Evolutionary conservation across 1,140 invertebrate genomes (phyloP).

Genomic region (Leptopilina boulardi): DNA sequence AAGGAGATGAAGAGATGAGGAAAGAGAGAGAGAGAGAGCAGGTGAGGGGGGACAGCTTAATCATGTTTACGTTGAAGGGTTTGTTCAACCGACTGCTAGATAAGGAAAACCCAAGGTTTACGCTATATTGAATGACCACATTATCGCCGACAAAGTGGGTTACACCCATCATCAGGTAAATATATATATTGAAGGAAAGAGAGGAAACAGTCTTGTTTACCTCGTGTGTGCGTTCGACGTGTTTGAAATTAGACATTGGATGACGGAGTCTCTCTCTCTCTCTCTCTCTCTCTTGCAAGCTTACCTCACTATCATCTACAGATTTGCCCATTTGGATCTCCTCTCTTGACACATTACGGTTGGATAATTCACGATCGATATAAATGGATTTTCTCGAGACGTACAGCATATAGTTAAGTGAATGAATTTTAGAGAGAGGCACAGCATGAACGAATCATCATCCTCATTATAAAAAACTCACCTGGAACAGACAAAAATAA

Average conservation of each 20-base stretch:
- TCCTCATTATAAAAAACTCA: neutral
- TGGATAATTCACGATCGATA: constrained; percentile 38
- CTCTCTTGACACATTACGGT: neutral
- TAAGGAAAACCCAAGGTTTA: constrained; percentile 39
- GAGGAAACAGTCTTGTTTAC: constrained; percentile 51
- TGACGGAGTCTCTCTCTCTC: too few species aligned
- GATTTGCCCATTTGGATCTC: constrained; percentile 16
- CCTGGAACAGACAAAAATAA: neutral
- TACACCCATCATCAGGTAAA: constrained; percentile 61
- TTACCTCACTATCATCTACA: constrained; percentile 46
- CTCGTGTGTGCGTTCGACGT: constrained; percentile 47
- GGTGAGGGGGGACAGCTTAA: neutral
- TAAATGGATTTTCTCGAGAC: constrained; percentile 12
- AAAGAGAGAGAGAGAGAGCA: too few species aligned
- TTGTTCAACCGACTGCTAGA: constrained; percentile 19
- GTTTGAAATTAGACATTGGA: constrained; percentile 53
- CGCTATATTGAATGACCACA: constrained; percentile 47
- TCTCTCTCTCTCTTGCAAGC: too few species aligned
- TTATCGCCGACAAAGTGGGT: constrained; percentile 61
- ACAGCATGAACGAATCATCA: neutral
- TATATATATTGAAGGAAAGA: constrained; percentile 60
- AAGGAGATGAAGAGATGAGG: too few species aligned
- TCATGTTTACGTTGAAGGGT: constrained; percentile 18
- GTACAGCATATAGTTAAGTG: neutral
- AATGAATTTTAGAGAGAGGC: constrained; percentile 9